Evolutionary conservation across 2,113 vertebrate species (phyloP).

Genomic region (Vulpes vulpes): DNA sequence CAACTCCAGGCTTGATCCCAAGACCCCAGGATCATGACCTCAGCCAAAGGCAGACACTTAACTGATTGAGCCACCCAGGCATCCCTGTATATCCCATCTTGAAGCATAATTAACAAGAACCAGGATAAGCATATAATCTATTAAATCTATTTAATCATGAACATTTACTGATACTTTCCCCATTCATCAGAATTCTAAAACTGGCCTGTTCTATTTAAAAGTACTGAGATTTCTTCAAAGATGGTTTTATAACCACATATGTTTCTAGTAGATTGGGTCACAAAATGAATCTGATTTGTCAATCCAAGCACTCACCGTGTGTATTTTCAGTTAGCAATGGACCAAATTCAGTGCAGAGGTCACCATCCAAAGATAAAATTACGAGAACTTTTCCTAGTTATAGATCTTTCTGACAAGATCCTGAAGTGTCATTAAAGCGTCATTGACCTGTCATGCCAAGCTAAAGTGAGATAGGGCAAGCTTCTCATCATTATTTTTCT

Average conservation of each 20-base stretch:
- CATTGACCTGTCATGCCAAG: not conserved
- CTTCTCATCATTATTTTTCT: not conserved
- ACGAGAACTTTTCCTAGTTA: not conserved
- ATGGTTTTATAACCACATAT: not conserved
- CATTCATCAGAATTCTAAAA: conserved; percentile 41
- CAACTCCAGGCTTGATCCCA: not conserved
- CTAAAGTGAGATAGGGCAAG: not conserved
- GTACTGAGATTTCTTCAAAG: conserved; percentile 12
- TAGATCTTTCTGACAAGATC: not conserved
- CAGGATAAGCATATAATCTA: not conserved
- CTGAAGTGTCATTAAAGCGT: not conserved
- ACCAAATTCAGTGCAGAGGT: not conserved
- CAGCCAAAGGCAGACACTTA: not conserved
- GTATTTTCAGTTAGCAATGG: not conserved
- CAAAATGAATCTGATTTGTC: conserved; percentile 13
- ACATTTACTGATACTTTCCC: not conserved
- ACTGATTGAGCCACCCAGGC: not conserved
- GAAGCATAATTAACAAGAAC: conserved; percentile 41
- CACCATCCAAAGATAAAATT: not conserved
- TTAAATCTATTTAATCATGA: not conserved
- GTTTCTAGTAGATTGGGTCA: not conserved
- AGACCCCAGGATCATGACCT: not conserved
- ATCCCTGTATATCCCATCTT: not conserved
- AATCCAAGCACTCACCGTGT: not conserved
- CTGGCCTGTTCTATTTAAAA: conserved; percentile 54